Evolutionary conservation across 2,888 invertebrate species (phyloP), one percentile per base, ranked within the genome.

Genomic region (Temnothorax unifasciatus): DNA sequence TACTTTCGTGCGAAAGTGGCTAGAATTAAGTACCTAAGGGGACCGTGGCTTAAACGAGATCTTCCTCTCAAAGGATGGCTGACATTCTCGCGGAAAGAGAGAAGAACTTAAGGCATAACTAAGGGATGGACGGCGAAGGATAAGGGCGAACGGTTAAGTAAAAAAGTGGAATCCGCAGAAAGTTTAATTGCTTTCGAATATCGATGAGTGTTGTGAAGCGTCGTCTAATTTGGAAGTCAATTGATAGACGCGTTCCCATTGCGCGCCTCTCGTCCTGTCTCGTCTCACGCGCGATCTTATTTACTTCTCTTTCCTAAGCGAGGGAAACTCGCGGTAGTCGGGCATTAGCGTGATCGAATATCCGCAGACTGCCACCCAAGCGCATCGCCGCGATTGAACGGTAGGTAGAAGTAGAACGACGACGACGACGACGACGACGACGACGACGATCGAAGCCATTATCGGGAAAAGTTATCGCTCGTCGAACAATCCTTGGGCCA

Each of bases 121-220:
- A 79, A 68, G 50, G 79, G 71, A 68, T 66, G 63, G 44, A 63
- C 61, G 83, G 29, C 11, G 64, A 63, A 44, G 68, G 44, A 75
- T 47, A 64, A 68, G 41, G 63, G 29, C 21, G 59, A 52, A 47
- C 11, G 63, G 44, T 82, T 69, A 38, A 38, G 52, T 66, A 57
- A 76, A 83, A 84, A 84, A 73, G 61, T 34, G 15, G 63, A 81
- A 83, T 75, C 54, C 85, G 57, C 38, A 73, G 64, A 64, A 83
- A 90, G 71, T 90, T 90, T 90, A 90, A 90, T 90, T 88, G 87
- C 90, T 86, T 89, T 85, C 57, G 88, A 90, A 89, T 90, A 89
- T 90, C 89, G 89, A 90, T 86, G 89, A 88, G 81, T 82, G 77
- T 85, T 83, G 79, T 59, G 84, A 63, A 64, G 63, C 68, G 71